Conservation (phyloP, 2,888 invertebrate species). For the Andrena praecox region DNA sequence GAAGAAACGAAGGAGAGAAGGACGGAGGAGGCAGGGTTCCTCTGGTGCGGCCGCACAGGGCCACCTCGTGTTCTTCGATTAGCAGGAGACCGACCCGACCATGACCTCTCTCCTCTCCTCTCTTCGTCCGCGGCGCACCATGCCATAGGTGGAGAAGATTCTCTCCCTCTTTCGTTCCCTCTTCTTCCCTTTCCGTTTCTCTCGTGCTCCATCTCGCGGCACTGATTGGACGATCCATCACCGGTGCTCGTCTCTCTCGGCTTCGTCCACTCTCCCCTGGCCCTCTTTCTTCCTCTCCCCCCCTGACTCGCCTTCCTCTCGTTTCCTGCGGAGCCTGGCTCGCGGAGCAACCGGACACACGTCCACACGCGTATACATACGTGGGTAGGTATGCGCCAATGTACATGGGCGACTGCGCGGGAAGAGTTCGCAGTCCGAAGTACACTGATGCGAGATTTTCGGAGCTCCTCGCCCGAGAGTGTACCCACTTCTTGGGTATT, state of each 20-base stretch:
- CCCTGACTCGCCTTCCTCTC: slow-evolving; percentile 52
- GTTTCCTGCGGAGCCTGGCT: slow-evolving; percentile 69
- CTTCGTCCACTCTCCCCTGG: slow-evolving; percentile 45
- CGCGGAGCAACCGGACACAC: slow-evolving; percentile 71
- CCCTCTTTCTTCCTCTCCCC: slow-evolving; percentile 28
- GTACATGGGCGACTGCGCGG: slow-evolving; percentile 15
- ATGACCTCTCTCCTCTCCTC: slow-evolving; percentile 81
- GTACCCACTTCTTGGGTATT: neutral
- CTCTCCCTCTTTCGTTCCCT: slow-evolving; percentile 67
- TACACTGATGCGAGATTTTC: neutral
- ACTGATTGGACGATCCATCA: slow-evolving; percentile 88
- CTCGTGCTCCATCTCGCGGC: slow-evolving; percentile 85
- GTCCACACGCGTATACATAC: slow-evolving; percentile 46
- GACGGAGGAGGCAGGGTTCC: slow-evolving; percentile 57
- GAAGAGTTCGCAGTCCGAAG: neutral
- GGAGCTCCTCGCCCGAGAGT: neutral
- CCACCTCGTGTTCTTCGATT: slow-evolving; percentile 82
- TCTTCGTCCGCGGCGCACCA: slow-evolving; percentile 66
- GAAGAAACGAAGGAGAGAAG: slow-evolving; percentile 42
- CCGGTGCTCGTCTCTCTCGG: slow-evolving; percentile 75
- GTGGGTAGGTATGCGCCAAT: slow-evolving; percentile 6
- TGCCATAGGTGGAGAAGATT: slow-evolving; percentile 77
- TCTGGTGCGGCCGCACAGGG: slow-evolving; percentile 63
- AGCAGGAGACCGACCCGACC: slow-evolving; percentile 84
- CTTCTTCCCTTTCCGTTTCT: slow-evolving; percentile 74